Base-by-base conservation (phyloP, 2,113 vertebrate species). In the Centrocercus urophasianus region DNA sequence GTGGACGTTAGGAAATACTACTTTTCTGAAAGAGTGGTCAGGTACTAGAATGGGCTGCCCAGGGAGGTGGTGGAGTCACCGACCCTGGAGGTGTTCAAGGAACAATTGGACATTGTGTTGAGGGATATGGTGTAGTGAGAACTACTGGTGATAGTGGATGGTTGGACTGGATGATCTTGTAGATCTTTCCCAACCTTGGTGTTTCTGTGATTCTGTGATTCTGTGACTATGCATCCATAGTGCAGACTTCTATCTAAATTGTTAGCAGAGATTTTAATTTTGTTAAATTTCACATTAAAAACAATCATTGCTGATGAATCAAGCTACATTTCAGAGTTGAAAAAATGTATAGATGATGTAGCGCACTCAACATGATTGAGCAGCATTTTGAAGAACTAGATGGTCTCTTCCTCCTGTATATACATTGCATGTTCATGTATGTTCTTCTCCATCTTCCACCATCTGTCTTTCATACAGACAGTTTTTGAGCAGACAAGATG, bases 401-500 rank as follows among this genome's bases (percentile, higher is more conserved):
- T n/a, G 3, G 3, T 69, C 6, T 2, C 22, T 74, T 71, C 38
- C 15, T 52, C 45, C 38, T 57, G 2, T 74, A 40, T 13, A 38
- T 4, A 2, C 11, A 50, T 24, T 63, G 2, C 27, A 28, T 34
- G 11, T 36, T 30, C 27, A 10, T 74, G 66, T 12, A 9, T 9
- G 54, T 74, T 61, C 50, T 74, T 64, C 50, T n/a, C 32, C 4
- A 13, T 74, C 80, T 90, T 6, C 17, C 2, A 54, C 27, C 18
- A 54, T 59, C 60, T 86, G 32, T 70, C 30, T 50, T 6, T 86
- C 57, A 34, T 59, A 65, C 15, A 88, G 38, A 48, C 6, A 74
- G 34, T 57, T 96, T 94, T 90, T 93, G 22, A 81, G 57, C 6
- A 36, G 42, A 66, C 20, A 71, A 90, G 52, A 30, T 54, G 20